These are phyloP conservation scores for Meriones psammophilus DNA, from an alignment of 2,797 vertebrate species.

Conservation along the genomic window DNA sequence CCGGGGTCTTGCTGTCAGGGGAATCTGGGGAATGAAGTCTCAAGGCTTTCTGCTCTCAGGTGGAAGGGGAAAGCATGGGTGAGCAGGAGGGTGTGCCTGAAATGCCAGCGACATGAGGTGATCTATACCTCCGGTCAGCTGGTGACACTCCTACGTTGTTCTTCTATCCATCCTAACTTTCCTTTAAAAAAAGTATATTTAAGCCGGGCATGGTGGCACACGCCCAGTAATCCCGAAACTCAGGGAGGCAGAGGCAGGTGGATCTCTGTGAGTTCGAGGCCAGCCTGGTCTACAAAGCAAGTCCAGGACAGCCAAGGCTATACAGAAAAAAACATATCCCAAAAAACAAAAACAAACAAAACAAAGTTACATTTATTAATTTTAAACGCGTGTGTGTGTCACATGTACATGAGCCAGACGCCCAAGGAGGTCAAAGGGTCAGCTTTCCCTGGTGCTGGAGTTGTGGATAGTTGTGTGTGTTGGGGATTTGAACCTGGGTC, in stretches of 20 bases:
- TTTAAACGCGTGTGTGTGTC: neutral
- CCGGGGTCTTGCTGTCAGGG: neutral
- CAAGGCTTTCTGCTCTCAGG: neutral
- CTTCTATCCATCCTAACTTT: neutral
- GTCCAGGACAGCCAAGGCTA: too few relatives aligned
- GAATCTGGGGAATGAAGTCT: conserved; percentile 25
- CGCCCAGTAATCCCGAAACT: too few relatives aligned
- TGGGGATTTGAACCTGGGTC: neutral
- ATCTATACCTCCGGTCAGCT: neutral
- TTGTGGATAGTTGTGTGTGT: neutral
- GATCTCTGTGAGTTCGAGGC: too few relatives aligned
- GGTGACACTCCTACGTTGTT: neutral
- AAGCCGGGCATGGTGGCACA: too few relatives aligned
- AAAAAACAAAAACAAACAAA: neutral
- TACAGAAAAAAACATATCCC: too few relatives aligned
- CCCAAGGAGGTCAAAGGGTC: neutral
- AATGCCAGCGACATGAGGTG: neutral
- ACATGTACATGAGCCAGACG: neutral
- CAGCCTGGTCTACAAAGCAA: too few relatives aligned
- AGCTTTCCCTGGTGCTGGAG: neutral
- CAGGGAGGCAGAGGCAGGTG: too few relatives aligned
- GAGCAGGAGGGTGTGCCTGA: neutral
- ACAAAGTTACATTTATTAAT: neutral
- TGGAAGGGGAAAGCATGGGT: neutral
- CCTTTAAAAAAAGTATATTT: neutral